Conservation (phyloP, 2,113 vertebrate species). For the Colossoma macropomum region DNA sequence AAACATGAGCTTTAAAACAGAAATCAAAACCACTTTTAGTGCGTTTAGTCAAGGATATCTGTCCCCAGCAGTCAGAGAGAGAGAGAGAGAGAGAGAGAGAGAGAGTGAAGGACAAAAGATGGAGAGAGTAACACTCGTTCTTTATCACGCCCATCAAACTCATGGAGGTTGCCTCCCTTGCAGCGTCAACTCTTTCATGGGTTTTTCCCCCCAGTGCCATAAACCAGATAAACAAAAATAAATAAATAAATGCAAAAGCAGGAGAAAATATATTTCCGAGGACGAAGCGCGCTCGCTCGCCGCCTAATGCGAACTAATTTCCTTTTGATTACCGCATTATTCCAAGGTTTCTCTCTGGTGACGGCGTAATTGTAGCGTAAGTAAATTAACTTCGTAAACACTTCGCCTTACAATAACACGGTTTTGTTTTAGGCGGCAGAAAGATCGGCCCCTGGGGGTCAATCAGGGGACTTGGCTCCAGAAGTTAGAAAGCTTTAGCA, state of each 20-base stretch:
- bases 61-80: not conserved
- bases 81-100: not conserved
- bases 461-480: not conserved
- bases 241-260: not conserved
- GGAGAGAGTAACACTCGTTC: not conserved
- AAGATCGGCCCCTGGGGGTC: not conserved
- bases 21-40: not conserved
- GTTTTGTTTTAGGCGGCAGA: constrained; percentile 23
- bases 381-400: constrained; percentile 78
- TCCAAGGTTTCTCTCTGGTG: constrained; percentile 76
- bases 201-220: not conserved
- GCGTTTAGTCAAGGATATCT: not conserved
- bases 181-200: not conserved
- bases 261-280: constrained; percentile 32
- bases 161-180: not conserved
- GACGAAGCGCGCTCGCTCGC: constrained; percentile 50
- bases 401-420: constrained; percentile 72
- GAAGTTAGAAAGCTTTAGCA: not conserved
- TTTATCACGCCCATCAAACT: constrained; percentile 18
- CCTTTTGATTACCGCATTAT: constrained; percentile 75
- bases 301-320: constrained; percentile 75
- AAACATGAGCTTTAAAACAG: not conserved
- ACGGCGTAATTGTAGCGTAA: constrained; percentile 75
- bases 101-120: not conserved
- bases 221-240: constrained; percentile 30